These are phyloP conservation scores for Sebastes steindachneri DNA, from an alignment of 2,797 vertebrate genomes.

Conservation along the genomic window DNA sequence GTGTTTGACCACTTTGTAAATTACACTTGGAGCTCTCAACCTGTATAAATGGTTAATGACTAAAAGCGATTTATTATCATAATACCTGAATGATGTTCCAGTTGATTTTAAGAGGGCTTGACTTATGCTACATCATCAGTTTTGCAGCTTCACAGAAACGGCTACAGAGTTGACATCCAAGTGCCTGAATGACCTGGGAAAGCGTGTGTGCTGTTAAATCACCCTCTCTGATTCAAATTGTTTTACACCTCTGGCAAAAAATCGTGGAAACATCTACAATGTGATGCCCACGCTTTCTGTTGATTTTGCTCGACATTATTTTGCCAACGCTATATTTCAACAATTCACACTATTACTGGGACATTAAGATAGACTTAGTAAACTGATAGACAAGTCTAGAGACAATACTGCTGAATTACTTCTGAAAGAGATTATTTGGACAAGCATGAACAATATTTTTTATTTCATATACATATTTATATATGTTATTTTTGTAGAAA, in stretches of 20 bases:
- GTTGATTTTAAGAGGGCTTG: constrained; percentile 1
- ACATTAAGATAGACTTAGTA: neutral
- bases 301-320: too few species aligned
- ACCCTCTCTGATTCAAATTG: neutral
- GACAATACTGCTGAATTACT: neutral
- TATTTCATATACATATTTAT: too few species aligned
- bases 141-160: neutral
- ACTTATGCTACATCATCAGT: neutral
- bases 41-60: neutral
- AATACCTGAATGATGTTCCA: neutral
- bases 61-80: neutral
- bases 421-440: neutral
- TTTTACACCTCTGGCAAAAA: neutral
- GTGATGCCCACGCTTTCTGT: neutral
- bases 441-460: neutral
- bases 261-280: constrained; percentile 6
- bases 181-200: neutral
- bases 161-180: neutral
- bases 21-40: neutral
- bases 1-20: constrained; percentile 11
- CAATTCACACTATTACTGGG: neutral
- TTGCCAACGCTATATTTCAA: neutral
- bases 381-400: neutral
- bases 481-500: neutral
- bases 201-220: neutral